Percentiles rank a stretch among this genome's conserved stretches.
Conservation (phyloP, 2,797 vertebrate genomes). For the Morelia viridis region DNA sequence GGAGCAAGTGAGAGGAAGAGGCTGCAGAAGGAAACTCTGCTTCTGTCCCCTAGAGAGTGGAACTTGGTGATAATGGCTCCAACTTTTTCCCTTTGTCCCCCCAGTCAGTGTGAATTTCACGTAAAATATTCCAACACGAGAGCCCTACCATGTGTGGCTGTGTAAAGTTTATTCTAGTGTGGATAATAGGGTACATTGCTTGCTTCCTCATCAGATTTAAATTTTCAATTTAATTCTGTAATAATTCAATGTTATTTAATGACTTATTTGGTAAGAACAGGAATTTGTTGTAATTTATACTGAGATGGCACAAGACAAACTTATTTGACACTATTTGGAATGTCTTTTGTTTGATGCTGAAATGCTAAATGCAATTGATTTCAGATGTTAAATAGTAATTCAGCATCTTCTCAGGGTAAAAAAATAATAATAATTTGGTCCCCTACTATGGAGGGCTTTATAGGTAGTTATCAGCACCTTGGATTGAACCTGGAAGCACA, state of each 20-base stretch:
- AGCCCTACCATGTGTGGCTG: background rate
- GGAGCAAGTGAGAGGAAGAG: background rate
- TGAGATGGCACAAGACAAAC: background rate
- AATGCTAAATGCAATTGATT: rapidly evolving
- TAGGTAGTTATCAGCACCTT: no score
- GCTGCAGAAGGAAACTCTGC: background rate
- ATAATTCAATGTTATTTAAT: background rate
- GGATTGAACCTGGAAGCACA: no score
- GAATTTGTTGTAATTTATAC: slow-evolving; percentile 59
- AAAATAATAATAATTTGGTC: no score
- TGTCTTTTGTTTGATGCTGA: background rate
- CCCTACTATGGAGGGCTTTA: no score
- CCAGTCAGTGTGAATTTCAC: no score
- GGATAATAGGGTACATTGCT: background rate
- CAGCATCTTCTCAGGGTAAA: background rate
- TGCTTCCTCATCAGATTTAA: background rate
- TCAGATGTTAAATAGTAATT: background rate
- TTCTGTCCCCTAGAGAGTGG: background rate
- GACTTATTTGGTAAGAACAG: slow-evolving; percentile 33
- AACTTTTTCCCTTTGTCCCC: background rate
- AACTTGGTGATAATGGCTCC: background rate
- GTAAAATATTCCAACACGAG: slow-evolving; percentile 45
- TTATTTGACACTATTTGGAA: background rate
- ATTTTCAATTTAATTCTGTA: background rate
- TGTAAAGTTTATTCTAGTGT: background rate